phyloP scores from a whole-genome alignment of 2,797 vertebrate species.

The Microchirus variegatus region DNA sequence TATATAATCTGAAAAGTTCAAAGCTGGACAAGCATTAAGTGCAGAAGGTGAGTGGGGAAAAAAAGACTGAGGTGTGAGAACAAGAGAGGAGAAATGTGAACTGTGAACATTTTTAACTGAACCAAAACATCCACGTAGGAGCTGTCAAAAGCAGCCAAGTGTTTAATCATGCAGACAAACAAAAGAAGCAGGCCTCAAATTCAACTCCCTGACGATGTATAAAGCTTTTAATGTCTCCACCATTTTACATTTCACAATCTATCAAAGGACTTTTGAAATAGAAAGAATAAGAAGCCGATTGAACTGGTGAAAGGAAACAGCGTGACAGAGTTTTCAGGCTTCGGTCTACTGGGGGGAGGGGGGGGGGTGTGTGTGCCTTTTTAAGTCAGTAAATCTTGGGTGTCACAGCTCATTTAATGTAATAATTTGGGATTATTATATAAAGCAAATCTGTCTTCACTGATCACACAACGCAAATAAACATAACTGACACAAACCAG shows the following conservation, averaged over 20 bases:
- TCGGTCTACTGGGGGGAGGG: no score
- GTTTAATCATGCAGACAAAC: conserved; percentile 24
- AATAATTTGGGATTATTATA: no score
- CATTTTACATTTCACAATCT: conserved; percentile 39
- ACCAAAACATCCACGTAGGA: conserved; percentile 22
- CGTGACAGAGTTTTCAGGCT: neutral
- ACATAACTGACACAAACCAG: no score
- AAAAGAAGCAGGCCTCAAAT: conserved; percentile 10
- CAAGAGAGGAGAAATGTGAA: conserved; percentile 11
- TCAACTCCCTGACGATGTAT: conserved; percentile 20
- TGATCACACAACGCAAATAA: no score
- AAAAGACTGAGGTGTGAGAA: conserved; percentile 2
- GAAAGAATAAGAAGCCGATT: conserved; percentile 21
- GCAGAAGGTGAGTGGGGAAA: conserved; percentile 1
- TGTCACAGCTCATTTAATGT: no score
- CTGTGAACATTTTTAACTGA: conserved; percentile 12
- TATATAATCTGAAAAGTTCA: conserved; percentile 51
- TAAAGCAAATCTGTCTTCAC: no score
- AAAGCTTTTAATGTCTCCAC: conserved; percentile 26
- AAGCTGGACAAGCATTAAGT: conserved; percentile 40
- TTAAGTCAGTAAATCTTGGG: no score
- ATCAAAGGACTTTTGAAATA: conserved; percentile 38
- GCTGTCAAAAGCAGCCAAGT: conserved; percentile 15
- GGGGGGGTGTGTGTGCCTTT: no score
- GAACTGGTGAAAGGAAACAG: conserved; percentile 39